Base-by-base conservation (phyloP, 2,888 invertebrate species). In the Netelia melanura region DNA sequence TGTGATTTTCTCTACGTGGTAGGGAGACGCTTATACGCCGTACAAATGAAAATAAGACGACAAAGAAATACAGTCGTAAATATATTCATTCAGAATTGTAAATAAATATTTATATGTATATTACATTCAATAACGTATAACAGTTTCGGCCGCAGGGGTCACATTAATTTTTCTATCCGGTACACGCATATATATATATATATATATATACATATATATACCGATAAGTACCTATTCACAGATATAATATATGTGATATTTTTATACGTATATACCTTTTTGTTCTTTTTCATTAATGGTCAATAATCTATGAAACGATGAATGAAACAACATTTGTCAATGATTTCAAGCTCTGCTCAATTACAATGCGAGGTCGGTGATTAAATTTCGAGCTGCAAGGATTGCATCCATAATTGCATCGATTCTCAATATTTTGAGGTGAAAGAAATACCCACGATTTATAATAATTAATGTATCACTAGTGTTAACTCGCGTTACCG, bases 31-130 rank as follows among this genome's bases (percentile, higher is more conserved):
- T 48, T 1, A 11, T 14, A 38, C 11, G 3, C 11, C 44, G 14
- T 10, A 14, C 43, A 72, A 58, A 43, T 21, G n/a, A 44, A 44
- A 11, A 23, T 17, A 25, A 21, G 62, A 68, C 58, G 14, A 48
- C 10, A 71, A 52, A 2, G 14, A 62, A 74, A 9, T 30, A 76
- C 3, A 23, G 23, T n/a, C n/a, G 2, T 21, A 8, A 21, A 21
- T 52, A 30, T 9, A 61, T 65, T 44, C 8, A 38, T 72, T 43
- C 52, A 67, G 23, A 65, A 80, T 80, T 80, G 68, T 78, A 84
- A 84, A 84, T 84, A 84, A 84, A 84, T 84, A 84, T 84, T 84
- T 77, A 77, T 78, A 68, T 64, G 81, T 78, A 78, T 77, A 81
- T 81, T 81, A 84, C 75, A 80, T 81, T 82, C 67, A 44, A 67